These are phyloP conservation scores for Neoseiulus cucumeris DNA, from an alignment of 1,140 invertebrate species.

Conservation along the genomic window DNA sequence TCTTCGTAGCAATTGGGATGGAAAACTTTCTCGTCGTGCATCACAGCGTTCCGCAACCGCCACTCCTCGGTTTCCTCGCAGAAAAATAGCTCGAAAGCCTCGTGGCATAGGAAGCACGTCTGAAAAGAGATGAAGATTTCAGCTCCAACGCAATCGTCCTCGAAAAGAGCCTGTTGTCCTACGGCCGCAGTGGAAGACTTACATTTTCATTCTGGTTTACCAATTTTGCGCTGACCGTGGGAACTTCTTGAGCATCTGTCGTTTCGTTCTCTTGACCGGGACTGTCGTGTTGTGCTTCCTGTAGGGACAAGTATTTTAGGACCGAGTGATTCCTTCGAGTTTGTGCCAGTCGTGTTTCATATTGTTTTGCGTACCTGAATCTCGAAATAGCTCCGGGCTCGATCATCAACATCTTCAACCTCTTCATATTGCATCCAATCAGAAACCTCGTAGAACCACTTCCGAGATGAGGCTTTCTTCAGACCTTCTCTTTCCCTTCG, in stretches of 20 bases:
- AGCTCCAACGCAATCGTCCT: too few relatives aligned
- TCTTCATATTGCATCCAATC: slow-evolving; percentile 91
- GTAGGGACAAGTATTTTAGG: background rate
- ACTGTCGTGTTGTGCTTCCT: background rate
- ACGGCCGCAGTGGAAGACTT: too few relatives aligned
- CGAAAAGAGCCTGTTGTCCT: too few relatives aligned
- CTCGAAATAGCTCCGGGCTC: slow-evolving; percentile 1
- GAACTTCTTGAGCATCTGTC: background rate
- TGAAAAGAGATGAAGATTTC: too few relatives aligned
- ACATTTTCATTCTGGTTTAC: background rate
- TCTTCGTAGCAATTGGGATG: background rate
- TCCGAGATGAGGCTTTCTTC: slow-evolving; percentile 53
- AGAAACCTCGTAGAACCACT: slow-evolving; percentile 50
- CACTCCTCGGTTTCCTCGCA: background rate
- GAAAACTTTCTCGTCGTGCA: background rate
- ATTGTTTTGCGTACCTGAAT: background rate
- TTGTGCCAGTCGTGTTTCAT: background rate
- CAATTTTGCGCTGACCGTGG: background rate
- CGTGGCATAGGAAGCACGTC: background rate
- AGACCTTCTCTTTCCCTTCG: slow-evolving; percentile 60
- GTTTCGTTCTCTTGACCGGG: background rate
- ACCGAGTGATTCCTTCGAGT: too few relatives aligned
- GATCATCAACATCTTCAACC: slow-evolving; percentile 69
- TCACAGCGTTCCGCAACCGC: background rate
- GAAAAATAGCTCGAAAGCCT: background rate